Evolutionary conservation across 2,888 invertebrate genomes (phyloP).

Genomic region (Malachius bipustulatus): DNA sequence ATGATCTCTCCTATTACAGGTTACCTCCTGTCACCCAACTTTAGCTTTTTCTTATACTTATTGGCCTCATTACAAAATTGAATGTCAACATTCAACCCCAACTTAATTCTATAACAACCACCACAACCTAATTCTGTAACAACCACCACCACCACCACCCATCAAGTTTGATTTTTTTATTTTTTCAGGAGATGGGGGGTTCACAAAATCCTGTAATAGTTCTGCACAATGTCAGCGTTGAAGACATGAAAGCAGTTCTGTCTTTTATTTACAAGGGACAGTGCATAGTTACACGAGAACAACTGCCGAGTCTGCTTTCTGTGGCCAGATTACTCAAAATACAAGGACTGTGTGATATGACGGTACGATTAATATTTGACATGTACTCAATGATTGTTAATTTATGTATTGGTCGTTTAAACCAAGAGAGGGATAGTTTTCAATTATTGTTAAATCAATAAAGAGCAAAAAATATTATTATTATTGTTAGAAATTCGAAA

Average conservation of each 20-base stretch:
- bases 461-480: too few species aligned
- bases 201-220: conserved; percentile 62
- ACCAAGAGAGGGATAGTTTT: not conserved
- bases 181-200: conserved; percentile 51
- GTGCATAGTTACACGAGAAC: conserved; percentile 70
- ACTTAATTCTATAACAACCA: too few species aligned
- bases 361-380: conserved; percentile 51
- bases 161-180: too few species aligned
- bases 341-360: conserved; percentile 69
- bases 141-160: too few species aligned
- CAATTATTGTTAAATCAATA: too few species aligned
- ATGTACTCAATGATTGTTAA: not conserved
- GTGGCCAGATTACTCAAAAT: conserved; percentile 72
- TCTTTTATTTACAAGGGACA: conserved; percentile 84
- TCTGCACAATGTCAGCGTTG: conserved; percentile 55
- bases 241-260: conserved; percentile 63
- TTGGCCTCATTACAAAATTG: too few species aligned
- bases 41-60: too few species aligned
- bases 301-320: conserved; percentile 62
- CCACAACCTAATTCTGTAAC: too few species aligned
- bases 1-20: too few species aligned
- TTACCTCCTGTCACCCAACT: too few species aligned
- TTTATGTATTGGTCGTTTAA: not conserved
- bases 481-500: too few species aligned
- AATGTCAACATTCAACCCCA: too few species aligned